These are phyloP conservation scores for Dexiosoma caninum DNA, from an alignment of 2,888 invertebrate species.

Conservation along the genomic window DNA sequence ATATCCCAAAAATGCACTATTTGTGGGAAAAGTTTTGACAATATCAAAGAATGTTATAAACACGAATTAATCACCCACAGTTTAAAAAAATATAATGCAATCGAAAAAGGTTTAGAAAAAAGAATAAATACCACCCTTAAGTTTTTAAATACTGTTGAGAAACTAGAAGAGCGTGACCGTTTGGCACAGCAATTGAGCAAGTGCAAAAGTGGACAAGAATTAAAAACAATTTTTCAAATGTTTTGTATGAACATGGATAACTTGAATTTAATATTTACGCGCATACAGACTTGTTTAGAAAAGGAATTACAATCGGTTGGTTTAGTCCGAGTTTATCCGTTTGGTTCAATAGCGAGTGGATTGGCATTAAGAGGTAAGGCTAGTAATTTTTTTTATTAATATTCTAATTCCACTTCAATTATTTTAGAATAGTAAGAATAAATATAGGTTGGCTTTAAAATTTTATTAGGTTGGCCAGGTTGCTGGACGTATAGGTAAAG, in stretches of 20 bases:
- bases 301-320: slow-evolving; percentile 71
- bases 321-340: slow-evolving; percentile 78
- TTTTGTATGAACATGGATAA: slow-evolving; percentile 65
- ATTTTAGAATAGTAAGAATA: too few species aligned
- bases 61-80: slow-evolving; percentile 72
- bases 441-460: too few species aligned
- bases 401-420: too few species aligned
- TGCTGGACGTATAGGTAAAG: too few species aligned
- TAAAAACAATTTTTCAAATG: slow-evolving; percentile 66
- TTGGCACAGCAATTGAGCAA: slow-evolving; percentile 62
- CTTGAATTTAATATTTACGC: slow-evolving; percentile 65
- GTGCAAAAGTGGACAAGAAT: slow-evolving; percentile 63
- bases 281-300: slow-evolving; percentile 67
- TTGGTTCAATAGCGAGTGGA: slow-evolving; percentile 87
- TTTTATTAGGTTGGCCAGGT: too few species aligned
- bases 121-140: slow-evolving; percentile 61
- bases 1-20: slow-evolving; percentile 67
- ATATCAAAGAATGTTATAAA: slow-evolving; percentile 69
- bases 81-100: slow-evolving; percentile 42
- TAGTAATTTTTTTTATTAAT: too few species aligned
- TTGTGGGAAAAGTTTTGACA: slow-evolving; percentile 67
- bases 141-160: slow-evolving; percentile 64
- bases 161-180: slow-evolving; percentile 61
- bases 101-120: slow-evolving; percentile 61
- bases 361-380: slow-evolving; percentile 81